Base-by-base conservation (phyloP, 2,797 vertebrate genomes). In the Tinamus major region DNA sequence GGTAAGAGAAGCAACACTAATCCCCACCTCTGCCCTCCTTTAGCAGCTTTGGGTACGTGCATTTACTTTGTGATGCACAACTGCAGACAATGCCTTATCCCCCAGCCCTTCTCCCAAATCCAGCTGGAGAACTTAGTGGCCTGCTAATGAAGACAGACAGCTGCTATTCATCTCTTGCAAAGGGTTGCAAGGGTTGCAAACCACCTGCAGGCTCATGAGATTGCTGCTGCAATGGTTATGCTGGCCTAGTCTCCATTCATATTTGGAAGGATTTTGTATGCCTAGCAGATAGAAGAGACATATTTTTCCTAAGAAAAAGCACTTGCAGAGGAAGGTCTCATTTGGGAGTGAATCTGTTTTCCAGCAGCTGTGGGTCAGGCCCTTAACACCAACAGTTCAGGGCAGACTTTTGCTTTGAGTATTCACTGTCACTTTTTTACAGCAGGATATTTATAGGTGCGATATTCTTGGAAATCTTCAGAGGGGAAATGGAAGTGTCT, bases 401-500 rank as follows among this genome's bases (percentile, higher is more conserved):
- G 85, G 31, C 46, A 82, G 74, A 27, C 27, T 69, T 67, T 85
- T 63, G 24, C 48, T 71, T 31, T 76, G 58, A 72, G 64, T 53
- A 64, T 71, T 90, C 24, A 7, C 71, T 61, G 44, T 48, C 26
- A 24, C 19, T 64, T 67, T 79, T 85, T 69, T 33, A 53, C 12
- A 83, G 61, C 9, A 75, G 74, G 65, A 23, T 88, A 77, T 79
- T 79, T 88, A 48, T 77, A 58, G 69, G 41, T 70, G 20, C 35
- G 65, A 10, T 93, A 87, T 90, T 92, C 68, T 82, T 91, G 26
- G 61, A 88, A 79, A 79, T 85, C 46, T 77, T 46, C 27, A 71
- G 80, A 63, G 55, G 33, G 81, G 26, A 72, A 61, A 69, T 90
- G 55, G 37, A 76, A 86, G 41, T 26, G 46, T 53, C 79, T 69